A percentile compares a stretch with the other conserved stretches of the same genome.
These are phyloP conservation scores for Scarus forsteni DNA, from an alignment of 2,797 vertebrate genomes.

Conservation along the genomic window DNA sequence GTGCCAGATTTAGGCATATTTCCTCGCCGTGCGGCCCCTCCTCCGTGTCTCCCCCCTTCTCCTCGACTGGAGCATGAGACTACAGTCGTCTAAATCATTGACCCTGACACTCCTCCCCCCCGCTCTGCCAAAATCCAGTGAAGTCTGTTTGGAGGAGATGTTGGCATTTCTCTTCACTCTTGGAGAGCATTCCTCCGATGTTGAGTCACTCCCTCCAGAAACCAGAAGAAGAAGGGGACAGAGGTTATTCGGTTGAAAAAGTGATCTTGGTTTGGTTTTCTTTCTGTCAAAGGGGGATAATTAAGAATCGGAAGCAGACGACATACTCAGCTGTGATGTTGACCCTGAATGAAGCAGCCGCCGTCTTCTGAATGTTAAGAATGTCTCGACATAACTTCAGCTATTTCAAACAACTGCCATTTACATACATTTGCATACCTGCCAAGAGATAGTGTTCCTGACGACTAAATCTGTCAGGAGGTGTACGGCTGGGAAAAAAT, in stretches of 20 bases:
- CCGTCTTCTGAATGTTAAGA: conserved; percentile 28
- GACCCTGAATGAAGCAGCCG: conserved; percentile 36
- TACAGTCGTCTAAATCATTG: conserved; percentile 56
- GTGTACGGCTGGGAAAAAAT: too few species aligned
- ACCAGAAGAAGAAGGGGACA: conserved; percentile 14
- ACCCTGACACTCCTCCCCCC: conserved; percentile 52
- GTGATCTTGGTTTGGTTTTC: conserved; percentile 25
- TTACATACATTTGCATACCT: conserved; percentile 74
- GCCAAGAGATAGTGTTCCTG: conserved; percentile 60
- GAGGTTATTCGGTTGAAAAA: conserved; percentile 38
- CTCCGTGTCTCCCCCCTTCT: too few species aligned
- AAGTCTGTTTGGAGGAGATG: conserved; percentile 59
- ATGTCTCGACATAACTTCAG: conserved; percentile 48
- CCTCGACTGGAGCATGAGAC: conserved; percentile 9
- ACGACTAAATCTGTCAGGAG: conserved; percentile 71
- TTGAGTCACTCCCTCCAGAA: conserved; percentile 60
- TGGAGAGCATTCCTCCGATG: conserved; percentile 63
- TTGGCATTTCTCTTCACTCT: conserved; percentile 59
- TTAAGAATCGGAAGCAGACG: conserved; percentile 59
- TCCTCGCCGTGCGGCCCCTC: conserved; percentile 15
- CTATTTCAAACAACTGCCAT: conserved; percentile 61
- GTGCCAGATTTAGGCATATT: conserved; percentile 55
- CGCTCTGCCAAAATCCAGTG: conserved; percentile 56
- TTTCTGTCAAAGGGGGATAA: conserved; percentile 15
- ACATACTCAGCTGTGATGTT: conserved; percentile 32